A percentile compares a stretch with the other conserved stretches of the same genome.
phyloP scores from a whole-genome alignment of 2,888 invertebrate genomes.

The Conistra vaccinii region DNA sequence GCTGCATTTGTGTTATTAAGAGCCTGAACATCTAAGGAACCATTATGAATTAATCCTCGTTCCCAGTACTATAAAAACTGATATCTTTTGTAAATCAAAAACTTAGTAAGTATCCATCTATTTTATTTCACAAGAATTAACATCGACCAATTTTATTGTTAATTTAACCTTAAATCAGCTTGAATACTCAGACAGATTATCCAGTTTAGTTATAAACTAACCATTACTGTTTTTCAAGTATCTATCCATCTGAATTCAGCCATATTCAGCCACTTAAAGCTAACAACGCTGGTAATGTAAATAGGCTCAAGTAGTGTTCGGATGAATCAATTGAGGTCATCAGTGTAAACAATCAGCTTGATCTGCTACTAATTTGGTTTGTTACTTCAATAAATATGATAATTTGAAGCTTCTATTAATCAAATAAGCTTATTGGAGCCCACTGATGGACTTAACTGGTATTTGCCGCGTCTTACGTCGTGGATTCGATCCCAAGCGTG shows the following conservation, averaged over 20 bases:
- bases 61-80: not conserved
- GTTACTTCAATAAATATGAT: not conserved
- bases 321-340: constrained; percentile 45
- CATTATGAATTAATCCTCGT: too few relatives aligned
- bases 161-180: not conserved
- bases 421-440: not conserved
- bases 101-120: not conserved
- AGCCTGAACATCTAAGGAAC: not conserved
- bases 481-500: too few relatives aligned
- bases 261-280: constrained; percentile 25
- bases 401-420: not conserved
- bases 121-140: not conserved
- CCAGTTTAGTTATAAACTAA: not conserved
- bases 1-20: too few relatives aligned
- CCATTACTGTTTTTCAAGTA: not conserved
- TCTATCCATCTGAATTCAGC: not conserved
- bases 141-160: not conserved
- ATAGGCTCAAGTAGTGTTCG: constrained; percentile 15
- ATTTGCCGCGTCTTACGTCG: too few relatives aligned
- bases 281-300: constrained; percentile 22
- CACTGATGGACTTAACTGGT: not conserved
- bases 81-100: not conserved
- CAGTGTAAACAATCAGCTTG: constrained; percentile 18
- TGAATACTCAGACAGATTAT: not conserved
- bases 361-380: constrained; percentile 13